These are phyloP conservation scores for Zeugodacus cucurbitae DNA, from an alignment of 1,140 invertebrate genomes.

Conservation along the genomic window DNA sequence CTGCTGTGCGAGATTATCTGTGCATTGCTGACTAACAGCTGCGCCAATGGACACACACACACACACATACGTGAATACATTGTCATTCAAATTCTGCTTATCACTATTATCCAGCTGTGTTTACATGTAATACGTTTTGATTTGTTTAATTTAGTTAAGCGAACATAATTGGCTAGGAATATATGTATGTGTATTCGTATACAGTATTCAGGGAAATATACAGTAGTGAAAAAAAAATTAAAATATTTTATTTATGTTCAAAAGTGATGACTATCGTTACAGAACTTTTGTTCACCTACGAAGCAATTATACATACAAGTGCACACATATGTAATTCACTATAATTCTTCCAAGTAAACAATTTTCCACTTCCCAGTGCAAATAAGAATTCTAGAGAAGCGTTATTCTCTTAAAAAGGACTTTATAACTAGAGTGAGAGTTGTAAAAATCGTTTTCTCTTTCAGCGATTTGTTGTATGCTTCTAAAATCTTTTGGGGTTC, in stretches of 20 bases:
- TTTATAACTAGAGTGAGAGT: too few relatives aligned
- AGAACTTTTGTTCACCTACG: neutral
- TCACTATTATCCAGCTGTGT: neutral
- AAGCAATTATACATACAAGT: too few relatives aligned
- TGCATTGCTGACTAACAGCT: neutral
- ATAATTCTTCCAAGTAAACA: too few relatives aligned
- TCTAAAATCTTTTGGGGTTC: too few relatives aligned
- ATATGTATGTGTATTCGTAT: neutral
- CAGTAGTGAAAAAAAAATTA: neutral
- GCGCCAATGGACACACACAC: neutral
- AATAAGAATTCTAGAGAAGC: too few relatives aligned
- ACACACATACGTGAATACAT: neutral
- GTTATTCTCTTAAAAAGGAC: too few relatives aligned
- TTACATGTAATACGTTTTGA: conserved; percentile 24
- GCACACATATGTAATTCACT: too few relatives aligned
- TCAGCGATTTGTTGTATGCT: too few relatives aligned
- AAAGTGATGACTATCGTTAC: neutral
- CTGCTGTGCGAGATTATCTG: neutral
- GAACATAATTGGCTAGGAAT: conserved; percentile 7
- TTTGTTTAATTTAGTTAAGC: conserved; percentile 36
- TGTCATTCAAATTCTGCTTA: neutral
- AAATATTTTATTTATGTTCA: neutral
- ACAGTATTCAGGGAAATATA: neutral
- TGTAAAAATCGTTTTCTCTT: too few relatives aligned
- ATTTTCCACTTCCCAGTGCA: too few relatives aligned